A percentile compares a stretch with the other conserved stretches of the same genome.
Conservation (phyloP, 2,113 vertebrate species). For the Gopherus flavomarginatus region DNA sequence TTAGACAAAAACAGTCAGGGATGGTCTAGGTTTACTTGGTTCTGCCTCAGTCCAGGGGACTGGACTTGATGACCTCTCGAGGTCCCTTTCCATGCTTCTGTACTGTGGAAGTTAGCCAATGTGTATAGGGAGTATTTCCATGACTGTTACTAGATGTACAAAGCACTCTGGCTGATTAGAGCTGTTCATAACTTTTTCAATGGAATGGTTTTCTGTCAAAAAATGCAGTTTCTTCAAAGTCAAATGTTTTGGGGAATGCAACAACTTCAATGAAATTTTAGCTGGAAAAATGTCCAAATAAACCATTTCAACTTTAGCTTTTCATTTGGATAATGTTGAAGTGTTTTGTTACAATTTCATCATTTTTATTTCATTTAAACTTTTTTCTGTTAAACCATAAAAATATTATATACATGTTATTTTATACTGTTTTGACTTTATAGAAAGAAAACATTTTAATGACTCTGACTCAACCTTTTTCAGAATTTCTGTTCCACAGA, state of each 20-base stretch:
- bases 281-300: neutral
- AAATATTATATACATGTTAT: neutral
- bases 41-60: neutral
- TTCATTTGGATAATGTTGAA: neutral
- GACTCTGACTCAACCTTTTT: neutral
- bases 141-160: neutral
- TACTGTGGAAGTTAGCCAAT: neutral
- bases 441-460: neutral
- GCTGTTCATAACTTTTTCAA: neutral
- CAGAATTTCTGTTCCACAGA: neutral
- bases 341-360: too few species aligned
- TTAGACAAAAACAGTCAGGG: neutral
- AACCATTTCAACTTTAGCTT: neutral
- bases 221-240: slow-evolving; percentile 7
- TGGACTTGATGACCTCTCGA: neutral
- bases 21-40: neutral
- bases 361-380: too few species aligned
- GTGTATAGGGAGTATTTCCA: neutral
- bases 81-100: neutral
- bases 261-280: neutral
- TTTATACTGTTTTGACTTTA: neutral
- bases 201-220: neutral
- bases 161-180: neutral
- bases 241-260: neutral
- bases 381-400: too few species aligned